Evolutionary conservation across 2,113 vertebrate genomes (phyloP).

Genomic region (Pheucticus melanocephalus): DNA sequence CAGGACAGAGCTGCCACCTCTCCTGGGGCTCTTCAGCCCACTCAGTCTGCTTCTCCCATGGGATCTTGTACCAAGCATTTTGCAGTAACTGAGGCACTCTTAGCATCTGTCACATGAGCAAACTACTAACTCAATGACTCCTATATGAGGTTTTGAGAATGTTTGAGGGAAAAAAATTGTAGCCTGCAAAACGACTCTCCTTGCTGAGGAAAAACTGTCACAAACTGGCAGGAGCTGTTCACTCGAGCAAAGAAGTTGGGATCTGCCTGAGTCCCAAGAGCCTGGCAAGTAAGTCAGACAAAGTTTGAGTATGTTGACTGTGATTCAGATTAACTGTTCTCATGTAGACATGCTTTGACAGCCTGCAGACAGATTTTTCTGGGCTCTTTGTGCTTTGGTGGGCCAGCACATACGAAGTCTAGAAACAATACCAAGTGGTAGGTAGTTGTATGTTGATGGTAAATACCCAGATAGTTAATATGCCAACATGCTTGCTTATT

Average conservation of each 20-base stretch:
- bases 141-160: not conserved
- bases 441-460: not conserved
- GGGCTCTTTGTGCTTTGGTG: not conserved
- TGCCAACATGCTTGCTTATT: not conserved
- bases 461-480: not conserved
- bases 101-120: not conserved
- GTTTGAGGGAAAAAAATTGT: too few species aligned
- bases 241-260: not conserved
- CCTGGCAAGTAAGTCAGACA: not conserved
- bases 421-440: not conserved
- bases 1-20: not conserved
- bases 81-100: not conserved
- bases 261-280: not conserved
- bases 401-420: not conserved
- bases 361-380: not conserved
- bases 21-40: not conserved
- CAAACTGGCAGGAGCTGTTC: not conserved
- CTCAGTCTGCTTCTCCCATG: accelerated
- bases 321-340: not conserved
- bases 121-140: not conserved
- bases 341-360: not conserved
- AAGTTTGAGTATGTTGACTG: not conserved
- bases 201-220: not conserved
- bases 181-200: not conserved
- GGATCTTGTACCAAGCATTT: not conserved